A percentile compares a stretch with the other conserved stretches of the same genome.
These are phyloP conservation scores for Peucedramus taeniatus DNA, from an alignment of 2,113 vertebrate genomes.

Conservation along the genomic window DNA sequence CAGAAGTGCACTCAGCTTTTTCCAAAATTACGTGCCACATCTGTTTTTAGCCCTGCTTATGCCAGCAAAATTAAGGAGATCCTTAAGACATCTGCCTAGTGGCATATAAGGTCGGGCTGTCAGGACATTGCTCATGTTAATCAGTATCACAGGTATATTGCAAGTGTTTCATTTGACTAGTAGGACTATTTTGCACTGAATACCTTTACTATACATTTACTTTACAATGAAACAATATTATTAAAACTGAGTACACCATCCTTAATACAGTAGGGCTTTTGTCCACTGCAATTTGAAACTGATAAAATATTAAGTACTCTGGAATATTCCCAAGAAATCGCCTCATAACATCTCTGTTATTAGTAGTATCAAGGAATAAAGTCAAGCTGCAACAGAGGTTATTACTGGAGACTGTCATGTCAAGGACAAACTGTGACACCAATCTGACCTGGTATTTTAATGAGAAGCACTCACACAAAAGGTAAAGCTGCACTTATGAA, in stretches of 20 bases:
- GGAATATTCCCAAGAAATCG: neutral
- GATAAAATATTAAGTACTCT: neutral
- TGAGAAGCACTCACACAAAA: neutral
- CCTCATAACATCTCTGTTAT: neutral
- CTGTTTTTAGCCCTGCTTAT: neutral
- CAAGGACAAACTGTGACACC: neutral
- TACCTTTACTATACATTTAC: neutral
- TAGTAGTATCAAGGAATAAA: neutral
- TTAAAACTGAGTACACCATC: neutral
- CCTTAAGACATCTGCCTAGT: neutral
- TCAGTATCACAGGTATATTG: neutral
- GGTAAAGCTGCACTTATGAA: neutral
- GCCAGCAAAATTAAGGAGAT: neutral
- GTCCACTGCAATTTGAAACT: neutral
- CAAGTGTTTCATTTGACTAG: neutral
- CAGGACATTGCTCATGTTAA: neutral
- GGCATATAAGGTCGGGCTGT: neutral
- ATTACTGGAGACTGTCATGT: neutral
- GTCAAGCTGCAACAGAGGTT: neutral
- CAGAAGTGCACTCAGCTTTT: accelerated
- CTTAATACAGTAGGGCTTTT: neutral
- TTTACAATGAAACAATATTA: neutral
- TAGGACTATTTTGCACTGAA: neutral
- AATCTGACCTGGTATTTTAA: neutral
- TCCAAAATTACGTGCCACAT: neutral